Base-by-base conservation (phyloP, 1,140 invertebrate species). In the Choristoneura fumiferana region DNA sequence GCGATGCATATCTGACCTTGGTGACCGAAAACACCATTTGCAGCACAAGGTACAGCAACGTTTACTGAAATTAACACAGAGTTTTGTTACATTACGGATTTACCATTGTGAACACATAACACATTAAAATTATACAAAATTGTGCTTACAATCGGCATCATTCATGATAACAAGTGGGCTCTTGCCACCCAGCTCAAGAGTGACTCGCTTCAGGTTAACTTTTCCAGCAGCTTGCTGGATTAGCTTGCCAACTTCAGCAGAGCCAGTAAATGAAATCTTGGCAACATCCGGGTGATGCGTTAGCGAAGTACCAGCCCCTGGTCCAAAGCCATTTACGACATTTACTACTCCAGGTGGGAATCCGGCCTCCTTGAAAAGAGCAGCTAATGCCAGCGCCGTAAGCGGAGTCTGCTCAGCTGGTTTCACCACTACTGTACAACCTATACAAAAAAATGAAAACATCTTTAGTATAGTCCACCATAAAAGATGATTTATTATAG, bases 361-460 rank as follows among this genome's bases (percentile, higher is more conserved):
- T 5, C 93, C 94, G 68, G 92, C 92, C 79, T 94, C 93, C 56
- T 89, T 90, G n/a, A 86, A 71, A 0, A 95, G 78, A 17, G 87
- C 69, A 8, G 90, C 94, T 8, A 94, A 71, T 65, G 93, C 91
- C 0, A 95, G 72, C 1, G 94, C 93, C 10, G 92, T 92, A 9
- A 95, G 78, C 2, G 94, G 94, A 0, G 94, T 95, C 73, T 95
- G 94, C 76, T 95, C 94, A 1, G 94, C 94, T 5, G 93, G 92
- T 70, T 95, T 95, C 63, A 73, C 58, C 1, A 74, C 69, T 10
- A 67, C 64, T 5, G 71, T 71, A 22, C 94, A 93, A 9, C 90
- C 93, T 60, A 92, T 76, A 39, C 49, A 36, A 5, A 1, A 15
- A 8, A 54, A 17, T 12, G 15, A 54, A 29, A 29, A 29, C 22